These are phyloP conservation scores for Cyclopterus lumpus DNA, from an alignment of 2,797 vertebrate species.

Conservation along the genomic window DNA sequence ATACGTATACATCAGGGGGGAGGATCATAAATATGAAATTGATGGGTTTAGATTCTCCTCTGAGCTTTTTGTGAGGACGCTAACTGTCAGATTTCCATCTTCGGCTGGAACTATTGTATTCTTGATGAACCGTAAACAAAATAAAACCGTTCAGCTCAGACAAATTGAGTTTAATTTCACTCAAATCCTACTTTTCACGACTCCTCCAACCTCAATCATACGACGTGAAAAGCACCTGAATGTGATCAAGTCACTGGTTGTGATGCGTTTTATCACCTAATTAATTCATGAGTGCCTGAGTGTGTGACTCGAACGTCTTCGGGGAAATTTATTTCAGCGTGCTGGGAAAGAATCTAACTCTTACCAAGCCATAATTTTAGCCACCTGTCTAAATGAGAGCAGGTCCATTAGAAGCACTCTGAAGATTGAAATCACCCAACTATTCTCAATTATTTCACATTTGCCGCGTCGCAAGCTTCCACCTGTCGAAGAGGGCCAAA, in stretches of 20 bases:
- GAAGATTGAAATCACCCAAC: conserved; percentile 2
- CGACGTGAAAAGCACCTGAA: conserved; percentile 10
- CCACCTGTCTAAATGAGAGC: conserved; percentile 19
- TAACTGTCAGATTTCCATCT: conserved; percentile 2
- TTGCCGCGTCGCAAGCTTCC: not conserved
- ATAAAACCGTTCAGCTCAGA: not conserved
- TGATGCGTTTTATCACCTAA: conserved; percentile 13
- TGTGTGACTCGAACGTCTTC: conserved; percentile 1
- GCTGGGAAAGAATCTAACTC: not conserved
- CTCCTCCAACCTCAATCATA: not conserved
- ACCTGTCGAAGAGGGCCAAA: not conserved
- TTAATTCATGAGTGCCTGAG: conserved; percentile 13
- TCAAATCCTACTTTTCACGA: conserved; percentile 1
- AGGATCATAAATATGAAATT: conserved; percentile 35
- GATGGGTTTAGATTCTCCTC: conserved; percentile 14
- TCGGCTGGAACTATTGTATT: not conserved
- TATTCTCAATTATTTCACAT: conserved; percentile 8
- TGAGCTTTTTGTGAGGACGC: not conserved
- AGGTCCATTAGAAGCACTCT: conserved; percentile 13
- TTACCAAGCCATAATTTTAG: conserved; percentile 9
- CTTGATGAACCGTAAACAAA: not conserved
- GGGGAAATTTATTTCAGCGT: conserved; percentile 21
- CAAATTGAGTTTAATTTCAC: not conserved
- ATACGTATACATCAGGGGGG: conserved; percentile 45
- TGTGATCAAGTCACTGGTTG: conserved; percentile 11